Evolutionary conservation across 2,113 vertebrate genomes (phyloP), one percentile per base, ranked within the genome.

Genomic region (Gymnogyps californianus): DNA sequence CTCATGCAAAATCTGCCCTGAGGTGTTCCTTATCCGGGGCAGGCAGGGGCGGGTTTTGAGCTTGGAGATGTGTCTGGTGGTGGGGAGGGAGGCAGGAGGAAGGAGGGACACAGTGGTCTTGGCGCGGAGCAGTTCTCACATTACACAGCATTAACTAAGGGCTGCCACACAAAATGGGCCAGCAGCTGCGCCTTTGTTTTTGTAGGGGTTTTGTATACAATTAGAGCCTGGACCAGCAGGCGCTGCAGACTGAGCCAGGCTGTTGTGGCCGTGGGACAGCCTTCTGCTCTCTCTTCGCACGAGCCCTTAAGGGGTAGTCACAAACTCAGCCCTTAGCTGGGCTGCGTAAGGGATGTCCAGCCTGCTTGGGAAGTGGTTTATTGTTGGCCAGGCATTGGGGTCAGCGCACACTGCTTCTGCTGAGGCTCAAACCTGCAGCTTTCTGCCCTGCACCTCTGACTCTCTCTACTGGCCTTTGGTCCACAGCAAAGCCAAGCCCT

Each of bases 101-200:
- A 76, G 34, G 54, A 83, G 29, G 40, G 44, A 83, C 47, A 72
- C n/a, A 61, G 57, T 47, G 57, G 34, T 86, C 70, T 90, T 71
- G 65, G 69, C 7, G 6, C 1, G 1, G 11, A 89, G 69, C 42
- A 69, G 65, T 47, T 96, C 84, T 94, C 86, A 85, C 12, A 67
- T 90, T 96, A 83, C 49, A 78, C 34, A 61, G 81, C 66, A 87
- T 76, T 89, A 91, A 84, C 70, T 72, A 69, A 87, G 21, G 38
- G 31, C 84, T 96, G 87, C 82, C 74, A 85, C 28, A 69, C 31
- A 83, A 64, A 93, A 83, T 0, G 5, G 75, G 44, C 62, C 62
- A 87, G 84, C 92, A 97, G 84, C 90, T 91, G 78, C 0, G 14
- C 69, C 69, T 91, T 83, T 70, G 80, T 91, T 96, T 93, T 83